phyloP scores from a whole-genome alignment of 2,797 vertebrate genomes.

The Aulostomus chinensis region DNA sequence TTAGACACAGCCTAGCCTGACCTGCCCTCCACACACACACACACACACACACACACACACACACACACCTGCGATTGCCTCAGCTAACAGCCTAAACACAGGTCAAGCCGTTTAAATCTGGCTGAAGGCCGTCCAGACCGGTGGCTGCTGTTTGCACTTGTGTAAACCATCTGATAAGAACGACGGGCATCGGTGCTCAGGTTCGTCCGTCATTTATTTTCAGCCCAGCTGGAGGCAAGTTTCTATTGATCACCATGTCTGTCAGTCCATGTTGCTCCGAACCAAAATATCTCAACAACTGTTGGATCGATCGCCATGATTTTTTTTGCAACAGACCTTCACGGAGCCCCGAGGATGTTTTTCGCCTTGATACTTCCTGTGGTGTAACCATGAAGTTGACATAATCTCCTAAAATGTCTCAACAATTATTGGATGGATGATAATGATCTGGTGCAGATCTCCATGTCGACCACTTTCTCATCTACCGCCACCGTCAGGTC shows the following conservation, averaged over 20 bases:
- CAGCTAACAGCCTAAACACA: constrained; percentile 22
- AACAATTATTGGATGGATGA: neutral
- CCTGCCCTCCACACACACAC: constrained; percentile 10
- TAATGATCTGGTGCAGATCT: too few species aligned
- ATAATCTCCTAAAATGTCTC: too few species aligned
- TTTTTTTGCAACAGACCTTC: neutral
- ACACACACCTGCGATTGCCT: constrained; percentile 9
- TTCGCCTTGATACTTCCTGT: neutral
- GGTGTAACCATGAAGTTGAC: neutral
- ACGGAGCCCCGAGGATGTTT: neutral
- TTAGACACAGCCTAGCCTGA: constrained; percentile 47
- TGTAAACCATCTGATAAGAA: too few species aligned
- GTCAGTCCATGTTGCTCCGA: neutral
- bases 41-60: constrained; percentile 13
- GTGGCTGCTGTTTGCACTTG: neutral
- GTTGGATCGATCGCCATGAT: neutral
- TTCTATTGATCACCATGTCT: too few species aligned
- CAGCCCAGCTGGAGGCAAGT: too few species aligned
- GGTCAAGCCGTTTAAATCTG: constrained; percentile 21
- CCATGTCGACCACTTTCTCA: too few species aligned
- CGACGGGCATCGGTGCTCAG: too few species aligned
- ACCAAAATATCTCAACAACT: neutral
- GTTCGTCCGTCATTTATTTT: too few species aligned
- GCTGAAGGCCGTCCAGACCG: neutral
- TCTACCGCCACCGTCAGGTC: too few species aligned